Evolutionary conservation across 2,113 vertebrate species (phyloP), one percentile per base, ranked within the genome.

Genomic region (Halcyon malimbica): DNA sequence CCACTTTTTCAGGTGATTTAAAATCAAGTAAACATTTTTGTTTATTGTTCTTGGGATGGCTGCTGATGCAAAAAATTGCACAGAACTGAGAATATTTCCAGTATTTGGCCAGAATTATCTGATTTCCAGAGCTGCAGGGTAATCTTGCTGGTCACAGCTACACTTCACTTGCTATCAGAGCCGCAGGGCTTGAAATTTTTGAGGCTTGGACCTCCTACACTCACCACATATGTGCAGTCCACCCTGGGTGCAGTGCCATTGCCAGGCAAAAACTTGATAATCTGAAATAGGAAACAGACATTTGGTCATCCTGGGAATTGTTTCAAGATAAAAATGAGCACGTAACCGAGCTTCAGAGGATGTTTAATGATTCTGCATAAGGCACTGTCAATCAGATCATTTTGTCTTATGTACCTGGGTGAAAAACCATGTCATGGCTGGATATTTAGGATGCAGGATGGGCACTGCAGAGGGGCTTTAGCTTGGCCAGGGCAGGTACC

Each of bases 221-320:
- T 98, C 96, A 99, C 99, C 97, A 97, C 87, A 2, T 98, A 95
- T 5, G 98, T 94, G 88, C 99, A 99, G 96, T 98, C 97, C 89
- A 99, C 98, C 62, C 98, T 96, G 15, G 98, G 98, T 3, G 98
- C 60, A 2, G 95, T 97, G 18, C 95, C 96, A 1, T 98, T 98
- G 68, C 98, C 95, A 8, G 99, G 99, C 12, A 98, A 81, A 89
- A 99, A 99, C 37, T 96, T 97, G 86, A 99, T 99, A 35, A 99
- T 98, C 99, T 99, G 97, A 83, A 97, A 97, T 21, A 68, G 39
- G 65, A 82, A 89, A 60, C 44, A 9, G 5, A 3, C 5, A 1
- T 25, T 69, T 17, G 23, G 39, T 76, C 35, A 42, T 44, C 37
- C 41, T 25, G 26, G 62, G 59, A 57, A 70, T 39, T 4, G 25